These are phyloP conservation scores for Amblyjoppa proteus DNA, from an alignment of 2,888 invertebrate genomes.

Conservation along the genomic window DNA sequence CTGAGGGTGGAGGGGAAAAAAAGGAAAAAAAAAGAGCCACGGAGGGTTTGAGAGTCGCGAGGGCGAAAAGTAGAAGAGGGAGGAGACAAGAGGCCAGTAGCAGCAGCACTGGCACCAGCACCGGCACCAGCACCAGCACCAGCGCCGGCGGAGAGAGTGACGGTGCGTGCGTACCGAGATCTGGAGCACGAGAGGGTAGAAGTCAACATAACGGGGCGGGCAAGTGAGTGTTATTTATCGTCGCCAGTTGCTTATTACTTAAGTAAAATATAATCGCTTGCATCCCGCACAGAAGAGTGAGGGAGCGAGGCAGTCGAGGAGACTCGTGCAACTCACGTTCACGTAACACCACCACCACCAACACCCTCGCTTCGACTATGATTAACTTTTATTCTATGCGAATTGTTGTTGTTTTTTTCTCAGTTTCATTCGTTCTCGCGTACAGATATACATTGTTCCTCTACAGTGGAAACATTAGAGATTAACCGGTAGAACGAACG, in stretches of 20 bases:
- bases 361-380: slow-evolving; percentile 40
- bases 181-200: slow-evolving; percentile 54
- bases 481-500: slow-evolving; percentile 46
- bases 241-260: slow-evolving; percentile 68
- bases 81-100: slow-evolving; percentile 42
- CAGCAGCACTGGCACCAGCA: neutral
- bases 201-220: slow-evolving; percentile 58
- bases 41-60: slow-evolving; percentile 49
- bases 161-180: slow-evolving; percentile 59
- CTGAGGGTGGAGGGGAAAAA: slow-evolving; percentile 20
- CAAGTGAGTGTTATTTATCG: slow-evolving; percentile 63
- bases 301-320: neutral
- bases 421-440: neutral
- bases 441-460: slow-evolving; percentile 10
- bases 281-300: neutral
- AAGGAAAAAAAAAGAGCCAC: neutral
- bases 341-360: slow-evolving; percentile 28
- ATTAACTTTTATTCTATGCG: slow-evolving; percentile 53
- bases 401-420: slow-evolving; percentile 5
- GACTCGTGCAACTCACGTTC: slow-evolving; percentile 52
- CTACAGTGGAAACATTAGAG: slow-evolving; percentile 34
- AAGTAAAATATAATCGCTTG: slow-evolving; percentile 68
- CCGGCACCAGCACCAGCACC: neutral
- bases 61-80: slow-evolving; percentile 24
- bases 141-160: slow-evolving; percentile 25